These are phyloP conservation scores for Troides oblongomaculatus DNA, from an alignment of 2,888 invertebrate species.

Conservation along the genomic window DNA sequence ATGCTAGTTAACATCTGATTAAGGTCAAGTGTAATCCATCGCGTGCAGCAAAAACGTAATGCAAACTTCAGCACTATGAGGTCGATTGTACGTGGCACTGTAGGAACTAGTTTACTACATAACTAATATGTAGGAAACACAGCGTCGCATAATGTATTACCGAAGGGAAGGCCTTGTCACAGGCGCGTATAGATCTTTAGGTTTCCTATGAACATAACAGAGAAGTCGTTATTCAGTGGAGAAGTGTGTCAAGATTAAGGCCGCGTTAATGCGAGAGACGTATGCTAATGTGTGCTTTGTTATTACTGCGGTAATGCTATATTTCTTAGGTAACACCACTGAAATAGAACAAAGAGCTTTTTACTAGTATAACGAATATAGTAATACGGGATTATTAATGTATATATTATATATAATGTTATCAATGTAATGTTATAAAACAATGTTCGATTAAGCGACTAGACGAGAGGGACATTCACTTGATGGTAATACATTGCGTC, in stretches of 20 bases:
- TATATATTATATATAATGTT: not conserved
- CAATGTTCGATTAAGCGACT: too few species aligned
- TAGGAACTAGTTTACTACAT: conserved; percentile 13
- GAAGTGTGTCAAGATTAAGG: conserved; percentile 16
- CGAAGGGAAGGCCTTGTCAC: conserved; percentile 17
- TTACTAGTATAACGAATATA: not conserved
- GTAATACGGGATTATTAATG: not conserved
- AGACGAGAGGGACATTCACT: too few species aligned
- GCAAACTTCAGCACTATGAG: not conserved
- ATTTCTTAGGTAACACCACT: not conserved
- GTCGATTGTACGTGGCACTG: not conserved
- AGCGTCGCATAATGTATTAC: conserved; percentile 16
- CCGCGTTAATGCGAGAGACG: not conserved
- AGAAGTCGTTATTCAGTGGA: conserved; percentile 4
- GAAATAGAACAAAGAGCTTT: not conserved
- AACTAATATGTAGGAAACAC: conserved; percentile 17
- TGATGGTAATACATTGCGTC: too few species aligned
- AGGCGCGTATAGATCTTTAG: conserved; percentile 17
- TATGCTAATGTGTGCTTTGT: not conserved
- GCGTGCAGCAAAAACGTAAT: not conserved
- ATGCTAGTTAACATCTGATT: not conserved
- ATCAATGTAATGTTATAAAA: too few species aligned
- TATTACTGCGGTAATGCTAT: not conserved
- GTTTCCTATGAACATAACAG: conserved; percentile 18
- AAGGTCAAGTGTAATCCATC: not conserved